Evolutionary conservation across 23 tunicate genomes (phyloP).

Genomic region (Styela clava): DNA sequence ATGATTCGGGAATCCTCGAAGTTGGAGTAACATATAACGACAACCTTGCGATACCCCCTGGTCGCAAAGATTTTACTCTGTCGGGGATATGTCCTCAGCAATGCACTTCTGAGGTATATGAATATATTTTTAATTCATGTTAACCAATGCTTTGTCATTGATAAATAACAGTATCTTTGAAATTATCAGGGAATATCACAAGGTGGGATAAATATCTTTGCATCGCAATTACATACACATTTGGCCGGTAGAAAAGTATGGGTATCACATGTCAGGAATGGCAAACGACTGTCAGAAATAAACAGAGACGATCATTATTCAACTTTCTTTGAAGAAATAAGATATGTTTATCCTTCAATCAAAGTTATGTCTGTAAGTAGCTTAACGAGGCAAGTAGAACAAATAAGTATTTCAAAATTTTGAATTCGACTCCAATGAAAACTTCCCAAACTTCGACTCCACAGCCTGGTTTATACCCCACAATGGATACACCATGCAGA

Average conservation of each 20-base stretch:
- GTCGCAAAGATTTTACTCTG: constrained; percentile 39
- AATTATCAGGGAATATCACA: constrained; percentile 60
- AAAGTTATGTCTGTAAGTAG: constrained; percentile 52
- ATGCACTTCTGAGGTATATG: constrained; percentile 57
- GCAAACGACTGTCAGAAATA: constrained; percentile 26
- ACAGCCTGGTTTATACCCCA: too few relatives aligned
- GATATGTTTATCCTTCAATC: constrained; percentile 18
- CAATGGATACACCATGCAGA: too few relatives aligned
- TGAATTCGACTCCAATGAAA: too few relatives aligned
- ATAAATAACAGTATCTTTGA: too few relatives aligned
- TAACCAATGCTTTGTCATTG: not conserved
- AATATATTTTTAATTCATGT: too few relatives aligned
- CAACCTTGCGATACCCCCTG: constrained; percentile 68
- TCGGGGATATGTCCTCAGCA: constrained; percentile 44
- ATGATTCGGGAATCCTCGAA: constrained; percentile 71
- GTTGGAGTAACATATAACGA: constrained; percentile 61
- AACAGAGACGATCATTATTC: constrained; percentile 64
- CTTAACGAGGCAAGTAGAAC: too few relatives aligned
- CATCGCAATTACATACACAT: constrained; percentile 66
- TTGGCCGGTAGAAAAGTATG: constrained; percentile 51
- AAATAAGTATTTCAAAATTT: too few relatives aligned
- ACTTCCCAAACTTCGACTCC: too few relatives aligned
- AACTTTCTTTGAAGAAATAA: constrained; percentile 64
- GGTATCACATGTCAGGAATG: constrained; percentile 31
- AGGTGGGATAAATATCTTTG: constrained; percentile 61